Evolutionary conservation across 2,888 invertebrate species (phyloP), one percentile per base, ranked within the genome.

Genomic region (Polymixis flavicincta): DNA sequence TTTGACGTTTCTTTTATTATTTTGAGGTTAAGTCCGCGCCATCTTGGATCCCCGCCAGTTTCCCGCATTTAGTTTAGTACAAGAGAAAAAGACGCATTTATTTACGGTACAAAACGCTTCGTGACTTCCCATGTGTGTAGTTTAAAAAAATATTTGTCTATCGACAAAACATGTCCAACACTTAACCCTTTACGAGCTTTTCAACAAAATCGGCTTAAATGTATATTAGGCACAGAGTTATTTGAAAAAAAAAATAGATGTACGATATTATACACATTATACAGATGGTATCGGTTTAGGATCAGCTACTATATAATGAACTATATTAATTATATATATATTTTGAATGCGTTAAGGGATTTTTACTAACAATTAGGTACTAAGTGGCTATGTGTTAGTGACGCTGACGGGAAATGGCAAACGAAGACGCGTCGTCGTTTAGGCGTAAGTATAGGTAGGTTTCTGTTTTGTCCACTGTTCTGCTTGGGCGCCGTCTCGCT

Each of bases 291-390:
- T 93, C 92, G 92, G 92, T 92, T 92, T 94, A 94, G 94, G 92
- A 93, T 91, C 95, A 93, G 95, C 95, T 94, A 92, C 90, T 91
- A 93, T 92, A 89, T 92, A 93, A 88, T 88, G 64, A 87, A 92
- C 92, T 94, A 94, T 94, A 93, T 92, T 86, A 92, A 90, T 90
- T 93, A 93, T 94, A 94, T 95, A 95, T 96, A 95, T 96, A 96
- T 96, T 94, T 96, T 95, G 96, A 95, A 95, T 95, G 95, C 91
- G 95, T 96, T 95, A 96, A 96, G 95, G 94, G 93, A 95, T 96
- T 96, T 96, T 96, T 96, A 96, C 96, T 96, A 96, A 96, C 95
- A 95, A 93, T 92, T 95, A 96, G 95, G 90, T 92, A 91, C 88
- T 95, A 95, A 96, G 94, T 92, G 92, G 93, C 93, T 93, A 92